A percentile compares a stretch with the other conserved stretches of the same genome.
phyloP scores from a whole-genome alignment of 1,140 invertebrate species.

The Microplitis demolitor region DNA sequence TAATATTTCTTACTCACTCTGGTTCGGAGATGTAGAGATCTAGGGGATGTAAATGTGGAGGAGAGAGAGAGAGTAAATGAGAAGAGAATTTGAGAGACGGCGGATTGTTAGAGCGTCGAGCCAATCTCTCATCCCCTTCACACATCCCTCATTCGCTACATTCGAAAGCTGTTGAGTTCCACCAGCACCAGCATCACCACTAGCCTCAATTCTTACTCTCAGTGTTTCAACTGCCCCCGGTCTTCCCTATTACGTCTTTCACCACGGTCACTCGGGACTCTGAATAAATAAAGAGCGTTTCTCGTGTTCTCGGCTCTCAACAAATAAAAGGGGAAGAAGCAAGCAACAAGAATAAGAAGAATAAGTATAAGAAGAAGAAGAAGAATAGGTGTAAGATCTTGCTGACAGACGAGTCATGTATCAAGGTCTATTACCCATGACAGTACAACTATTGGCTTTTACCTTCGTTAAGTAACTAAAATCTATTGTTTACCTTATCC shows the following conservation, averaged over 20 bases:
- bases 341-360: constrained; percentile 13
- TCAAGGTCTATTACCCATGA: constrained; percentile 43
- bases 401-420: constrained; percentile 35
- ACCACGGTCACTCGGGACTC: constrained; percentile 36
- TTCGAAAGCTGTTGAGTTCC: constrained; percentile 22
- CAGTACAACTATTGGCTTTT: constrained; percentile 37
- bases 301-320: neutral
- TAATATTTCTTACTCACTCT: neutral
- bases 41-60: neutral
- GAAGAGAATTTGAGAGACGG: neutral
- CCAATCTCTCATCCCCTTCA: neutral
- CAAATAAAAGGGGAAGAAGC: too few species aligned
- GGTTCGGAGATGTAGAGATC: neutral
- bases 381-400: neutral
- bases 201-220: neutral
- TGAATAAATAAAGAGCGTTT: constrained; percentile 48
- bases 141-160: neutral
- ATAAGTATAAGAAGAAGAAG: constrained; percentile 26
- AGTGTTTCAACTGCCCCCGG: neutral
- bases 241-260: neutral
- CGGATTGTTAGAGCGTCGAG: neutral
- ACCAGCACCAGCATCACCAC: neutral
- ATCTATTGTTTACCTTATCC: constrained; percentile 29
- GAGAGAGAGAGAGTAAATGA: neutral
- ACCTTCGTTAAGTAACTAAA: constrained; percentile 36